Evolutionary conservation across 2,797 vertebrate species (phyloP), one percentile per base, ranked within the genome.

Genomic region (Pseudopleuronectes americanus): DNA sequence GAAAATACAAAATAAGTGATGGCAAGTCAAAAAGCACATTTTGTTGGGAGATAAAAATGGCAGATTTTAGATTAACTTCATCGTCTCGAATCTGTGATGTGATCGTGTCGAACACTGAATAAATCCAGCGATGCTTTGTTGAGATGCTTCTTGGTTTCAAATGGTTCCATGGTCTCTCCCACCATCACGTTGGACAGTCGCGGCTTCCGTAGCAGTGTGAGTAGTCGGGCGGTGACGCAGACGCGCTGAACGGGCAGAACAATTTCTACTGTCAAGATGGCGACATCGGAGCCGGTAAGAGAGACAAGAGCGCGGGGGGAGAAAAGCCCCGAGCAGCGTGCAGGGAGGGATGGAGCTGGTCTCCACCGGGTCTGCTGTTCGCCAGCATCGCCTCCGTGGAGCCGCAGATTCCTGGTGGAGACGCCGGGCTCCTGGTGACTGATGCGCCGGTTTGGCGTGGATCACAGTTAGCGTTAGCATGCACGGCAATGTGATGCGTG

Each of bases 251-350:
- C 84, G 75, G 76, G 41, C 90, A 93, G 92, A 92, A 87, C 75
- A 69, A 69, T 83, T 90, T 92, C 84, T 80, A 87, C 90, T 88
- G 87, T 92, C 92, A 95, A 95, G 94, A 95, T 95, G 95, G 95
- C 95, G 93, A 95, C 95, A 88, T 95, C 94, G 92, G 95, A 95
- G 92, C 94, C 95, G 95, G 95, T 95, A 95, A 95, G 93, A 79
- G 81, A 81, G 73, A 84, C 67, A 19, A 74, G 62, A 71, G 54
- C 49, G 51, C 59, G 28, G 52, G 7, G n/a, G 22, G 38, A 3
- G 6, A 7, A 26, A 63, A 52, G 68, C 47, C 14, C 36, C 23
- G 52, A 57, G 22, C 16, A 23, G 31, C 31, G 2, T 36, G 38
- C 47, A 17, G 2, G 10, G 6, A 72, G 74, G 48, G 19, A 53